A percentile compares a stretch with the other conserved stretches of the same genome.
phyloP scores from a whole-genome alignment of 2,888 invertebrate species.

The Phasia obesa region DNA sequence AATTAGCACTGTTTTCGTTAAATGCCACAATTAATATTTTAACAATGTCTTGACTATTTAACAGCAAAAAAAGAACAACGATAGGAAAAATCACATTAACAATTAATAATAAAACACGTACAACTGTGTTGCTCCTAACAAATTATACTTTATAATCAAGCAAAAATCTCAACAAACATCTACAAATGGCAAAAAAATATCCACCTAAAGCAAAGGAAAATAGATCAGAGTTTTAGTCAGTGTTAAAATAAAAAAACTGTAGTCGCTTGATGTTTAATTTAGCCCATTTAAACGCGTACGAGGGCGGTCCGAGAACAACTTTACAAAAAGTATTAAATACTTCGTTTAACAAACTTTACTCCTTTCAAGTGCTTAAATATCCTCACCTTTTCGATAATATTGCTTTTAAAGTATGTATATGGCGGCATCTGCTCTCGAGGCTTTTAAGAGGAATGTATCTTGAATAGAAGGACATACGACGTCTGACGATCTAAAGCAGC shows the following conservation, averaged over 20 bases:
- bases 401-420: too few relatives aligned
- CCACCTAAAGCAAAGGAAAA: conserved; percentile 30
- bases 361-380: too few relatives aligned
- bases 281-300: conserved; percentile 17
- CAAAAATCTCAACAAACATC: conserved; percentile 49
- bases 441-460: too few relatives aligned
- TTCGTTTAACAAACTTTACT: too few relatives aligned
- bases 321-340: background rate
- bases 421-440: too few relatives aligned
- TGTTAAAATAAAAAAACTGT: conserved; percentile 31
- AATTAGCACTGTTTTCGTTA: conserved; percentile 69
- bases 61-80: conserved; percentile 8
- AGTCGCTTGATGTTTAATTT: conserved; percentile 46
- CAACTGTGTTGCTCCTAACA: conserved; percentile 60
- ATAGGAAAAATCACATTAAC: conserved; percentile 53
- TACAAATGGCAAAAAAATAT: conserved; percentile 9
- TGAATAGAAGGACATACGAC: too few relatives aligned
- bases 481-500: too few relatives aligned
- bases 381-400: too few relatives aligned
- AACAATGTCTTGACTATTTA: conserved; percentile 10
- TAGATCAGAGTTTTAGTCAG: conserved; percentile 37
- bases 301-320: background rate
- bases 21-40: conserved; percentile 69
- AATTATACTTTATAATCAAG: conserved; percentile 70
- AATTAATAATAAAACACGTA: conserved; percentile 71